Percentiles rank a stretch among this genome's conserved stretches.
Evolutionary conservation across 2,888 invertebrate species (phyloP).

Genomic region (Ditula angustiorana): DNA sequence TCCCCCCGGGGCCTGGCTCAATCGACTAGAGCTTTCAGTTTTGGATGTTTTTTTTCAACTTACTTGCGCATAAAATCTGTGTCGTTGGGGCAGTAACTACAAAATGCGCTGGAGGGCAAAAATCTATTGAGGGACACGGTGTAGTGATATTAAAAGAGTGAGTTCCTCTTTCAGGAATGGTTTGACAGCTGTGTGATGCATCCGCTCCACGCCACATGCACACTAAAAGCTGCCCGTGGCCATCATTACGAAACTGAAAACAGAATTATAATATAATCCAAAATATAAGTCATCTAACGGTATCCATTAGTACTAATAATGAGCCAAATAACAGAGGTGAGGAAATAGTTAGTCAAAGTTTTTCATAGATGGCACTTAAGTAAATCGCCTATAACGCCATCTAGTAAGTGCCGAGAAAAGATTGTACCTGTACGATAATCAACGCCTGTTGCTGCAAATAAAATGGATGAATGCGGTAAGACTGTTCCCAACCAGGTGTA

Average conservation of each 20-base stretch:
- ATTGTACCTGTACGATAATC: constrained; percentile 64
- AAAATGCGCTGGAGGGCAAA: constrained; percentile 83
- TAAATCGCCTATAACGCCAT: constrained; percentile 7
- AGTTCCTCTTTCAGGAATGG: constrained; percentile 69
- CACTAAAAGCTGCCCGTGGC: constrained; percentile 82
- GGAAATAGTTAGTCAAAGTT: neutral
- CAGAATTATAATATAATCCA: constrained; percentile 38
- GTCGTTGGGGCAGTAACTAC: constrained; percentile 78
- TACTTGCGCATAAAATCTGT: constrained; percentile 86
- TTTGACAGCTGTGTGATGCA: constrained; percentile 76
- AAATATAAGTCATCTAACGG: constrained; percentile 20
- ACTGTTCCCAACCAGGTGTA: constrained; percentile 78
- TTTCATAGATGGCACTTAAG: constrained; percentile 16
- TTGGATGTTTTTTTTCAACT: constrained; percentile 48
- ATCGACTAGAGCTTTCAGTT: constrained; percentile 30
- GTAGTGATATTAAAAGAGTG: constrained; percentile 78
- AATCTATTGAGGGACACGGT: constrained; percentile 77
- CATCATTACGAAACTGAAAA: constrained; percentile 80
- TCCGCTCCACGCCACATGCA: constrained; percentile 85
- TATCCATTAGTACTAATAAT: neutral
- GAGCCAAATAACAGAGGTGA: neutral
- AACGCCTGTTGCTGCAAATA: constrained; percentile 66
- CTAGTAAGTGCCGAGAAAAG: neutral
- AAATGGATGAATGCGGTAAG: constrained; percentile 81
- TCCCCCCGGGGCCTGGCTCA: constrained; percentile 81